Evolutionary conservation across 1,140 invertebrate species (phyloP).

Genomic region (Plutomurus gul): DNA sequence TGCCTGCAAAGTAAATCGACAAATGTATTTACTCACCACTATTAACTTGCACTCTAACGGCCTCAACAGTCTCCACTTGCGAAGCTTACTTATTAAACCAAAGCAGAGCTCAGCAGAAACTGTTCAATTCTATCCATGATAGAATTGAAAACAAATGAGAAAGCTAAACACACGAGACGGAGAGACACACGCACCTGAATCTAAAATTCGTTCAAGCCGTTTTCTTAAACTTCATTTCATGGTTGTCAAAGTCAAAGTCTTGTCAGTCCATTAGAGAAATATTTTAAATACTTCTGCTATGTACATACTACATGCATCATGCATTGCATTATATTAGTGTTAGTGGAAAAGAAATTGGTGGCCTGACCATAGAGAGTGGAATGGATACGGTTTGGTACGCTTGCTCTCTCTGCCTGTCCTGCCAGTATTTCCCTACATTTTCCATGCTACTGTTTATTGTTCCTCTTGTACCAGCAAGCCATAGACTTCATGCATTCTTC

Average conservation of each 20-base stretch:
- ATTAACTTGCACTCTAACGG: too few relatives aligned
- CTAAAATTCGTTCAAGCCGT: not conserved
- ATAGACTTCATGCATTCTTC: conserved; percentile 13
- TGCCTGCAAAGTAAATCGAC: too few relatives aligned
- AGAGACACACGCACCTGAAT: conserved; percentile 1
- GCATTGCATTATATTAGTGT: not conserved
- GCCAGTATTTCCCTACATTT: not conserved
- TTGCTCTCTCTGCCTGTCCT: not conserved
- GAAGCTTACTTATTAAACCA: too few relatives aligned
- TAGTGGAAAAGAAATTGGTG: not conserved
- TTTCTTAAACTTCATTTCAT: conserved; percentile 3
- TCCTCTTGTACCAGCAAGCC: not conserved
- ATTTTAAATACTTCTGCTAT: too few relatives aligned
- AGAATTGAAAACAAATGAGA: not conserved
- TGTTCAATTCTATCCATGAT: too few relatives aligned
- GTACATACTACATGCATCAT: not conserved
- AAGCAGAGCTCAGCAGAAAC: too few relatives aligned
- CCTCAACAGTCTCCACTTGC: too few relatives aligned
- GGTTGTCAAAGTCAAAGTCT: conserved; percentile 21
- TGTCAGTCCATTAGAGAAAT: conserved; percentile 17
- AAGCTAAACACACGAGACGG: not conserved
- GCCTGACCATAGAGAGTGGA: not conserved
- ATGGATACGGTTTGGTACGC: not conserved
- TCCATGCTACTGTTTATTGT: conserved; percentile 33
- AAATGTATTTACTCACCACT: too few relatives aligned